Evolutionary conservation across 2,888 invertebrate genomes (phyloP).

Genomic region (Cheilosia urbana): DNA sequence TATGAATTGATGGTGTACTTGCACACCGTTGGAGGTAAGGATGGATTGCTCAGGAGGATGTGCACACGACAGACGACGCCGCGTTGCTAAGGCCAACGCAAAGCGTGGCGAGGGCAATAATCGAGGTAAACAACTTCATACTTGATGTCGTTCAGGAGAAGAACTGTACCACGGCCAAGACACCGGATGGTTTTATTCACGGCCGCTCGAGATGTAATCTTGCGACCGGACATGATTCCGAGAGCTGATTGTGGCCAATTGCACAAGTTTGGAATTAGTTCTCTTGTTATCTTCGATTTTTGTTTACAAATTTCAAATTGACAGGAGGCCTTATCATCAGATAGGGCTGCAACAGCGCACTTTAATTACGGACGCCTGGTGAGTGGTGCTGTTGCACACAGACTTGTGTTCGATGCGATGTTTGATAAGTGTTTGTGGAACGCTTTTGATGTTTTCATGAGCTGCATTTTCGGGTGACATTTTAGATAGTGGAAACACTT

Average conservation of each 20-base stretch:
- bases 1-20: conserved; percentile 77
- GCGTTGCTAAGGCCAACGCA: conserved; percentile 67
- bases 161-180: conserved; percentile 22
- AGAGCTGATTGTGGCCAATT: not conserved
- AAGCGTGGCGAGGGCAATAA: conserved; percentile 60
- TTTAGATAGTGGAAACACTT: not conserved
- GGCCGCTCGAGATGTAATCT: conserved; percentile 33
- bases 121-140: conserved; percentile 36
- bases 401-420: not conserved
- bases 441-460: conserved; percentile 9
- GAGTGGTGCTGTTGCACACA: conserved; percentile 16
- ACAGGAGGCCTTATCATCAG: conserved; percentile 16
- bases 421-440: conserved; percentile 7
- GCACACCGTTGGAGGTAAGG: conserved; percentile 77
- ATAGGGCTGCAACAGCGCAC: conserved; percentile 3
- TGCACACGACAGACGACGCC: conserved; percentile 77
- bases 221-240: conserved; percentile 1
- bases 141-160: not conserved
- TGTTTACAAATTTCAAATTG: not conserved
- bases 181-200: conserved; percentile 31
- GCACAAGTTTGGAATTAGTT: not conserved
- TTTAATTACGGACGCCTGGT: conserved; percentile 21
- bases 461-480: not conserved
- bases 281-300: not conserved
- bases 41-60: conserved; percentile 77